Evolutionary conservation across 2,113 vertebrate species (phyloP).

Genomic region (Elachura formosa): DNA sequence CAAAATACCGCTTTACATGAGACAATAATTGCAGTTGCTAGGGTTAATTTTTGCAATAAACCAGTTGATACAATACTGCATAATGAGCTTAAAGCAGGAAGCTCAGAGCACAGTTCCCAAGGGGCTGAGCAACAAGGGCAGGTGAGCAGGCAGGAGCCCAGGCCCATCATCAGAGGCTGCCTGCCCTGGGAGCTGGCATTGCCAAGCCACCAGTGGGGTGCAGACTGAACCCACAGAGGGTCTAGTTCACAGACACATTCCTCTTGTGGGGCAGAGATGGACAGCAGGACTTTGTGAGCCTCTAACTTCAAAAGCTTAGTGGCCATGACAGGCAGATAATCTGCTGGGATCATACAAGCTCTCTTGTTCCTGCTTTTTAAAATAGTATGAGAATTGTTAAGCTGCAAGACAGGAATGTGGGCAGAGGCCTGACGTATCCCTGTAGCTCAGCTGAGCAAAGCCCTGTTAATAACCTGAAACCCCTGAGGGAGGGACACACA

Average conservation of each 20-base stretch:
- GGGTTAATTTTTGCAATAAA: not conserved
- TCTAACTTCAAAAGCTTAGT: not conserved
- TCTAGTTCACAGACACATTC: not conserved
- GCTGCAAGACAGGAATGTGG: constrained; percentile 38
- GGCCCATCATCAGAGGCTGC: not conserved
- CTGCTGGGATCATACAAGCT: not conserved
- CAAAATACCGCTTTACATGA: fast-evolving
- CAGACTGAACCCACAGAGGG: not conserved
- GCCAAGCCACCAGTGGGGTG: not conserved
- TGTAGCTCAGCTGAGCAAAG: constrained; percentile 28
- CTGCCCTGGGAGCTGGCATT: not conserved
- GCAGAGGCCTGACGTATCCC: not conserved
- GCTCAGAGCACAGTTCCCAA: not conserved
- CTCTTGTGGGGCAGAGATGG: not conserved
- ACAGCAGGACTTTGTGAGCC: not conserved
- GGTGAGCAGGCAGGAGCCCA: not conserved
- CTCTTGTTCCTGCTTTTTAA: not conserved
- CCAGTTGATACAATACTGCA: not conserved
- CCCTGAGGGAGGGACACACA: constrained; percentile 7
- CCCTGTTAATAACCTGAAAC: constrained; percentile 37
- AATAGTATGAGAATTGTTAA: not conserved
- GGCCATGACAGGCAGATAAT: not conserved
- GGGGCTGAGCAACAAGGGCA: not conserved
- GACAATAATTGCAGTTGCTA: not conserved
- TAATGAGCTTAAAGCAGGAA: not conserved